Conservation (phyloP, 2,113 vertebrate genomes). For the Himantopus leucocephalus region DNA sequence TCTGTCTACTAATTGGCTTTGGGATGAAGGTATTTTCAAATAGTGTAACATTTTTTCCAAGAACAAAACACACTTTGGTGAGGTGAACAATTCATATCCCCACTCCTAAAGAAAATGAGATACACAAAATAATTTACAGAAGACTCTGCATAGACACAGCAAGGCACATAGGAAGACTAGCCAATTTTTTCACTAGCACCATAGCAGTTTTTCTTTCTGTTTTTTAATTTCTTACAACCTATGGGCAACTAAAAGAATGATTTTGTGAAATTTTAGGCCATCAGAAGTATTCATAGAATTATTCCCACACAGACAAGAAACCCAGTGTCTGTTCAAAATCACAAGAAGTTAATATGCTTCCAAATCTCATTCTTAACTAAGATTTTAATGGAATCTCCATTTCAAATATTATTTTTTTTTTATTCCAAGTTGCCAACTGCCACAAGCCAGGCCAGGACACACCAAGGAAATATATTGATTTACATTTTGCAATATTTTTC, state of each 20-base stretch:
- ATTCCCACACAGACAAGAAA: neutral
- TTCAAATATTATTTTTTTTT: neutral
- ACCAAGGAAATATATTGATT: neutral
- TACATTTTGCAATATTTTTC: neutral
- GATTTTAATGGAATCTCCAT: neutral
- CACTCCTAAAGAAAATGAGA: neutral
- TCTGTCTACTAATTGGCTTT: neutral
- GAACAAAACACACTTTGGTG: neutral
- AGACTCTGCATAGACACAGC: neutral
- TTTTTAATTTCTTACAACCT: neutral
- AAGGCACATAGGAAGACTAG: neutral
- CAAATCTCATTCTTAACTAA: neutral
- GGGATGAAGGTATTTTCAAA: neutral
- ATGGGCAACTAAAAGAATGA: neutral
- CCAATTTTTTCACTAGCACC: neutral
- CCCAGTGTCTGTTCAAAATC: neutral
- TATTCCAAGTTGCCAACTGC: neutral
- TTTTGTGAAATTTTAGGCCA: neutral
- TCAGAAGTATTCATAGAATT: neutral
- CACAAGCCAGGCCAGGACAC: neutral
- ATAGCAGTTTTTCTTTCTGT: neutral
- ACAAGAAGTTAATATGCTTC: neutral
- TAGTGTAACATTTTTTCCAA: neutral
- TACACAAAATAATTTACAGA: neutral
- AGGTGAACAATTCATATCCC: neutral